Percentiles rank a stretch among this genome's conserved stretches.
phyloP scores from a whole-genome alignment of 2,797 vertebrate species.

The Lindbergichthys nudifrons region DNA sequence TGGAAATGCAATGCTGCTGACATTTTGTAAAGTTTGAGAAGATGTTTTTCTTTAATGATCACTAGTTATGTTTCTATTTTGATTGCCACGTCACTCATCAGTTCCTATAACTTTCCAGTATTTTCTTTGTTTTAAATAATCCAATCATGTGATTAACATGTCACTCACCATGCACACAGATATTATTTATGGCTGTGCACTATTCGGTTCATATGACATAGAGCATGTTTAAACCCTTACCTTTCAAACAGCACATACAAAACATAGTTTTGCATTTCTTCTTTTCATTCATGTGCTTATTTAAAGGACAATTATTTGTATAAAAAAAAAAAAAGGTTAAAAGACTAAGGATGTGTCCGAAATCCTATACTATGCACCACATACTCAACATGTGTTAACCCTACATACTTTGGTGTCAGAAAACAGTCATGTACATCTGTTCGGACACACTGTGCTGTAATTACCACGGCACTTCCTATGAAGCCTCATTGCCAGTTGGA shows the following conservation, averaged over 20 bases:
- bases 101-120: slow-evolving; percentile 22
- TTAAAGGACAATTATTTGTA: background rate
- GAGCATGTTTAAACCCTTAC: background rate
- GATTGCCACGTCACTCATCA: background rate
- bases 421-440: too few relatives aligned
- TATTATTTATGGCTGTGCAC: slow-evolving; percentile 14
- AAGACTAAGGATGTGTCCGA: too few relatives aligned
- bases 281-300: background rate
- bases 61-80: background rate
- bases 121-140: slow-evolving; percentile 15
- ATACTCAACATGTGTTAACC: too few relatives aligned
- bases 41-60: background rate
- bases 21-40: background rate
- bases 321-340: background rate
- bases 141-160: slow-evolving; percentile 28
- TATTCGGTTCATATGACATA: background rate
- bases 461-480: too few relatives aligned
- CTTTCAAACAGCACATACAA: background rate
- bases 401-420: too few relatives aligned
- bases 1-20: background rate
- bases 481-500: too few relatives aligned
- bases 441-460: too few relatives aligned
- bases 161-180: slow-evolving; percentile 8
- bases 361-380: too few relatives aligned
- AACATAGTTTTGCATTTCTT: background rate